Conservation (phyloP, 2,113 vertebrate genomes). For the Xiphophorus couchianus region DNA sequence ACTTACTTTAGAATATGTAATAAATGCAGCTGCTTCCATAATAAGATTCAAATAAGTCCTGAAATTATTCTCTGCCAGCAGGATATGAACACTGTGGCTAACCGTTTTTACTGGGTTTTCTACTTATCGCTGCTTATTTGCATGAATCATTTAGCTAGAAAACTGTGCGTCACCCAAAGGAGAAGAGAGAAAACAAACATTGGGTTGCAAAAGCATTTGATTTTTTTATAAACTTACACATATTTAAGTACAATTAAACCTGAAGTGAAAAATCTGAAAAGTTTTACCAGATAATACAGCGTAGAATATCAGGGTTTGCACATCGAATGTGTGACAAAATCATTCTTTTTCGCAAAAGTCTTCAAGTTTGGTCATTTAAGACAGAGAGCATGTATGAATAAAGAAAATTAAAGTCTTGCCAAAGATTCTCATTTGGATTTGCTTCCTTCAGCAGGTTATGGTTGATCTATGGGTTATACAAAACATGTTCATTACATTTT, state of each 20-base stretch:
- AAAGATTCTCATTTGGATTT: background rate
- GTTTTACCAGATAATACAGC: background rate
- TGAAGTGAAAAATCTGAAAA: background rate
- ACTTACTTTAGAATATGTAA: background rate
- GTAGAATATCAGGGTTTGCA: background rate
- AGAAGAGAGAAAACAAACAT: background rate
- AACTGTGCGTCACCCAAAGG: background rate
- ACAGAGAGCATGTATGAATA: background rate
- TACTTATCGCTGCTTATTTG: background rate
- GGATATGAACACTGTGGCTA: background rate
- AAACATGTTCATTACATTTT: too few species aligned
- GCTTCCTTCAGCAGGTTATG: too few species aligned
- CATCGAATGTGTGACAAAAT: too few species aligned
- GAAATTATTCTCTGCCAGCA: background rate
- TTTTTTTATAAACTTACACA: background rate
- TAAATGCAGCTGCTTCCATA: background rate
- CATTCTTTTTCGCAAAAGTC: background rate
- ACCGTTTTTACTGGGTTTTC: constrained; percentile 1
- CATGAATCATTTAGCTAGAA: background rate
- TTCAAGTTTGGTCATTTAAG: background rate
- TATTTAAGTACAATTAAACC: background rate
- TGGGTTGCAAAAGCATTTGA: background rate
- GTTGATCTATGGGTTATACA: too few species aligned
- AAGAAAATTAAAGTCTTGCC: background rate
- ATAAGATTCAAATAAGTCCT: background rate